Evolutionary conservation across 2,888 invertebrate species (phyloP).

Genomic region (Hydraecia micacea): DNA sequence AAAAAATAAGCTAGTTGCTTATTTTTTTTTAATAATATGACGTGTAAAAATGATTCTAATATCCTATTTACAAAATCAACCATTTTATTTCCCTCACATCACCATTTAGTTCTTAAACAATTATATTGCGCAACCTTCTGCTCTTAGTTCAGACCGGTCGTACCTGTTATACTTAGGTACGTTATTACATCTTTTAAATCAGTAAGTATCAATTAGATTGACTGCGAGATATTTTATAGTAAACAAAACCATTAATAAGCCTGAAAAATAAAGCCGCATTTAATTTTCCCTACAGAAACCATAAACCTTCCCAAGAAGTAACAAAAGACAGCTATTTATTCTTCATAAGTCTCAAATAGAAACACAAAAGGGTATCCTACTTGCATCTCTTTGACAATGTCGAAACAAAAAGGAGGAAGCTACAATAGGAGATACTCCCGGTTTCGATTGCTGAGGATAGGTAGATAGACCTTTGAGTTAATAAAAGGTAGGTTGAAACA

Average conservation of each 20-base stretch:
- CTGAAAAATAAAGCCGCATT: background rate
- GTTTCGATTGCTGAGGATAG: slow-evolving; percentile 32
- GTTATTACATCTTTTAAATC: too few species aligned
- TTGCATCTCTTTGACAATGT: slow-evolving; percentile 46
- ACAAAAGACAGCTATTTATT: slow-evolving; percentile 35
- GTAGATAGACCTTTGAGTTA: slow-evolving; percentile 4
- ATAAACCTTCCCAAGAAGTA: background rate
- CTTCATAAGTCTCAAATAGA: slow-evolving; percentile 31
- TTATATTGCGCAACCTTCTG: too few species aligned
- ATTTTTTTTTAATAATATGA: too few species aligned
- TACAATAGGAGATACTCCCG: slow-evolving; percentile 37
- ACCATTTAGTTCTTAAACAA: too few species aligned
- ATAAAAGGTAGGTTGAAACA: slow-evolving; percentile 8
- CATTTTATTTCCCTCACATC: too few species aligned
- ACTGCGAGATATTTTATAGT: too few species aligned
- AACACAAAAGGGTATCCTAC: slow-evolving; percentile 47
- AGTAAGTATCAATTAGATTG: too few species aligned
- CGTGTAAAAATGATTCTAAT: too few species aligned
- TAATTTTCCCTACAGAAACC: background rate
- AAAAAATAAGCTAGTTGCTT: too few species aligned
- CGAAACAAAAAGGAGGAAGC: slow-evolving; percentile 39
- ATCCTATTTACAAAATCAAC: too few species aligned
- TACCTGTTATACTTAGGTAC: too few species aligned
- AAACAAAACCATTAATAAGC: background rate
- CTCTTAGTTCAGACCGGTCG: too few species aligned